A percentile compares a stretch with the other conserved stretches of the same genome.
These are phyloP conservation scores for Arctocebus calabarensis DNA, from an alignment of 2,797 vertebrate genomes.

Conservation along the genomic window DNA sequence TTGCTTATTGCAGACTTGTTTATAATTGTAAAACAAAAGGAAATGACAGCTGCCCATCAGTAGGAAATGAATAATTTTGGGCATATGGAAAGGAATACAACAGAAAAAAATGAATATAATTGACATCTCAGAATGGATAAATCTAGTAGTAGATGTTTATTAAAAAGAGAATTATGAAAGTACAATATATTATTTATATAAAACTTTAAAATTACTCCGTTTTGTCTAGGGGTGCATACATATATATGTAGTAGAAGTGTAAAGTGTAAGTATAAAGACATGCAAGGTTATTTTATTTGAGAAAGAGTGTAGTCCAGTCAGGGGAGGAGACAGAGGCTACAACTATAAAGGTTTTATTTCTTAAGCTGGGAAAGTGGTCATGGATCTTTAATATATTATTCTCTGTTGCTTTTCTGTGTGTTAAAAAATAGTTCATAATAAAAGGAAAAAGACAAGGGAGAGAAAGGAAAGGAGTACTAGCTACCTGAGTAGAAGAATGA, in stretches of 20 bases:
- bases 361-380: neutral
- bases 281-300: neutral
- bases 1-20: neutral
- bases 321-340: neutral
- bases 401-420: slow-evolving; percentile 9
- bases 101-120: neutral
- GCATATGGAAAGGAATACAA: neutral
- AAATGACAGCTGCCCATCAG: neutral
- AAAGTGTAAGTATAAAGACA: neutral
- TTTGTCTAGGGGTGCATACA: neutral
- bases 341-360: neutral
- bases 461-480: neutral
- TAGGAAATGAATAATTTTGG: slow-evolving; percentile 20
- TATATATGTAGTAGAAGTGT: neutral
- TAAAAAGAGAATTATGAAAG: neutral
- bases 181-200: slow-evolving; percentile 13
- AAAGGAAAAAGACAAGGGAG: neutral
- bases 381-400: neutral
- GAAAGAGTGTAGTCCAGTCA: neutral
- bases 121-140: neutral
- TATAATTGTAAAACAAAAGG: slow-evolving; percentile 1
- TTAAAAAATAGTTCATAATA: neutral
- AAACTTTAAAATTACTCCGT: slow-evolving; percentile 28
- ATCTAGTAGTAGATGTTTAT: neutral
- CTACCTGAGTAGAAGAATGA: neutral